Evolutionary conservation across 2,797 vertebrate species (phyloP).

Genomic region (Moxostoma hubbsi): DNA sequence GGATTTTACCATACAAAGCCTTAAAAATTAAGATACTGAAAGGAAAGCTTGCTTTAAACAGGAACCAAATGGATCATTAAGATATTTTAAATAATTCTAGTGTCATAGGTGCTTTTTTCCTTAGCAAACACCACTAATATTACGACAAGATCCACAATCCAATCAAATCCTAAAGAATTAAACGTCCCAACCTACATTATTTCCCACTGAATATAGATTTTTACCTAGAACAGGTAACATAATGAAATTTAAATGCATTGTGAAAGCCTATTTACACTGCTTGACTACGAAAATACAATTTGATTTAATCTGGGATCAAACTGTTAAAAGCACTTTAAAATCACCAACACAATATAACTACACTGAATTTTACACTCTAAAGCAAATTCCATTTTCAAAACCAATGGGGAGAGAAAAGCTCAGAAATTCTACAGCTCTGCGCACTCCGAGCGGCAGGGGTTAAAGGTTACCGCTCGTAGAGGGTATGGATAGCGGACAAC

Average conservation of each 20-base stretch:
- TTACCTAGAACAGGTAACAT: constrained; percentile 3
- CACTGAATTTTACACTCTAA: background rate
- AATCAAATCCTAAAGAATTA: background rate
- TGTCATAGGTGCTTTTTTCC: background rate
- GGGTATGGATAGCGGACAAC: constrained; percentile 59
- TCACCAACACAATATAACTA: constrained; percentile 5
- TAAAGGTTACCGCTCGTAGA: constrained; percentile 44
- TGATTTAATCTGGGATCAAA: background rate
- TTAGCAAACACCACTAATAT: background rate
- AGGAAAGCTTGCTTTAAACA: no score
- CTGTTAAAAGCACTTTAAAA: constrained; percentile 23
- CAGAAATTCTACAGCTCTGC: background rate
- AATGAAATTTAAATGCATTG: background rate
- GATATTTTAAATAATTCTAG: no score
- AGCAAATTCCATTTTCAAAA: constrained; percentile 28
- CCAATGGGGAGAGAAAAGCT: constrained; percentile 13
- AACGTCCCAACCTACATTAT: no score
- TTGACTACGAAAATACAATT: no score
- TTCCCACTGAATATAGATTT: background rate
- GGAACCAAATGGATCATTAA: no score
- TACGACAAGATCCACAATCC: background rate
- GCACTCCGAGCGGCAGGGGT: constrained; percentile 37
- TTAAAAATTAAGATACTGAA: no score
- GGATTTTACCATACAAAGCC: no score
- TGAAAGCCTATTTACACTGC: no score